Percentiles rank a stretch among this genome's conserved stretches.
Conservation (phyloP, 2,113 vertebrate species). For the Parotia lawesii region DNA sequence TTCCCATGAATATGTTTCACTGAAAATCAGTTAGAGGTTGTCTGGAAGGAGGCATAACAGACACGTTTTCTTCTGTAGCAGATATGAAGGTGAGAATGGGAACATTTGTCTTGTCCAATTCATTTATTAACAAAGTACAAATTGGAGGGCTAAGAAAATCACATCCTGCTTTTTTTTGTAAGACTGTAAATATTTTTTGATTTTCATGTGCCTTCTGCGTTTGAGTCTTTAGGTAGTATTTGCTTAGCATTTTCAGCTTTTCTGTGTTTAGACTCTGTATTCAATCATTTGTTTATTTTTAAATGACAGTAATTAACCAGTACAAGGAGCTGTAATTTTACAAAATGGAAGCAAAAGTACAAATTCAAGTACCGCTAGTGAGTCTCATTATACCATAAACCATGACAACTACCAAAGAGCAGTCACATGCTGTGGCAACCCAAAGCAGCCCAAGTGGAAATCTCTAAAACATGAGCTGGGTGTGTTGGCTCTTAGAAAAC, state of each 20-base stretch:
- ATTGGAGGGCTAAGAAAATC: neutral
- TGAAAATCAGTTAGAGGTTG: neutral
- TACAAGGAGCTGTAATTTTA: neutral
- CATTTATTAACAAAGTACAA: neutral
- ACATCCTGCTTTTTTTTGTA: neutral
- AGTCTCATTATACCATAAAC: neutral
- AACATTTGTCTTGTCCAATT: neutral
- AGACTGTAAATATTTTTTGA: neutral
- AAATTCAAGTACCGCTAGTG: neutral
- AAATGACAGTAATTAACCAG: neutral
- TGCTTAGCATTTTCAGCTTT: neutral
- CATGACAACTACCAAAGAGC: neutral
- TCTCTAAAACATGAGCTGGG: neutral
- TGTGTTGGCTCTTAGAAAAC: neutral
- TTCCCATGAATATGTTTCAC: neutral
- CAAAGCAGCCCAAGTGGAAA: neutral
- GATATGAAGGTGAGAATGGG: neutral
- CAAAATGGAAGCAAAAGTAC: neutral
- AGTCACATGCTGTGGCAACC: fast-evolving
- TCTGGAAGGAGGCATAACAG: neutral
- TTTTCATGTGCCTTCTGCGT: neutral
- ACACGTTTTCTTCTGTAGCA: neutral
- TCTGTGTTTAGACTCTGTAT: neutral
- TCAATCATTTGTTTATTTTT: neutral
- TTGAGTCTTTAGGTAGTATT: neutral